A percentile compares a stretch with the other conserved stretches of the same genome.
Evolutionary conservation across 2,888 invertebrate genomes (phyloP).

Genomic region (Flabesymbios commensalis): DNA sequence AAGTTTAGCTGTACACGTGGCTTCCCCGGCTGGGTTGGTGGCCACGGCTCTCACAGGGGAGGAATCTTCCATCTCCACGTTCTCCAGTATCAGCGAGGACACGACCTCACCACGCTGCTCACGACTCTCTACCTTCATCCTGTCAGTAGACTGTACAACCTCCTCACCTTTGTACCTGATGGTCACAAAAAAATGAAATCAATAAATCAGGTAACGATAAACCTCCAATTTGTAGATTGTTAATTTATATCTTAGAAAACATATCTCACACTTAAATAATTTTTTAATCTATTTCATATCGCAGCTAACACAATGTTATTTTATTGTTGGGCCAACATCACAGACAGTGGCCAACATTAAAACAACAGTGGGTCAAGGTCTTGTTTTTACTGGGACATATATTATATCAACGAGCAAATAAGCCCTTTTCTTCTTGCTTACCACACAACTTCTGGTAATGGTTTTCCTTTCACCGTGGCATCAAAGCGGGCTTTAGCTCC

Average conservation of each 20-base stretch:
- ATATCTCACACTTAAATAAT: no score
- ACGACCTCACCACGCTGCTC: constrained; percentile 35
- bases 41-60: constrained; percentile 81
- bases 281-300: no score
- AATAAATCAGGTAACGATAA: not conserved
- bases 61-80: constrained; percentile 76
- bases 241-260: not conserved
- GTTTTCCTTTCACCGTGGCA: constrained; percentile 79
- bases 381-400: no score
- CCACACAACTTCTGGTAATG: constrained; percentile 86
- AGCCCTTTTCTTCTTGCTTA: no score
- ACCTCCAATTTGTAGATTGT: not conserved
- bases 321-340: no score
- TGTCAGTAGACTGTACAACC: constrained; percentile 13
- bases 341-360: no score
- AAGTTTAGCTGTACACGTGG: constrained; percentile 63
- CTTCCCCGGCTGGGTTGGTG: constrained; percentile 33
- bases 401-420: no score
- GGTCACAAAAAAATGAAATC: not conserved
- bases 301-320: no score
- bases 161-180: constrained; percentile 14
- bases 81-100: constrained; percentile 58
- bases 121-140: constrained; percentile 3
- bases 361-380: no score
- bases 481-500: constrained; percentile 55